These are phyloP conservation scores for Eilema caniola DNA, from an alignment of 2,888 invertebrate genomes.

Conservation along the genomic window DNA sequence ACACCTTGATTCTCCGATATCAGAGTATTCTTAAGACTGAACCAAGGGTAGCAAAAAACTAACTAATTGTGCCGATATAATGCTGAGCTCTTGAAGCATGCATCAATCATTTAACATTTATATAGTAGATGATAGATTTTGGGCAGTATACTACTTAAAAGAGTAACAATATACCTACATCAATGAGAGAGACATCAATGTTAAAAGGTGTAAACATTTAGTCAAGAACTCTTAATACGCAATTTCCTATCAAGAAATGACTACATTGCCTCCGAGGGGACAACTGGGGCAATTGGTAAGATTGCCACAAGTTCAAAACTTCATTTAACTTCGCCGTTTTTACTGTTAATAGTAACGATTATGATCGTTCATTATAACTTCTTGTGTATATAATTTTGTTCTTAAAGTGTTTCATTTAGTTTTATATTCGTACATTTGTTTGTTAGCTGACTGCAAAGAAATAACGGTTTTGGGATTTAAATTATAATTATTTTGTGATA, in stretches of 20 bases:
- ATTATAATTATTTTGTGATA: too few relatives aligned
- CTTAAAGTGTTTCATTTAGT: background rate
- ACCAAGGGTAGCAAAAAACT: too few relatives aligned
- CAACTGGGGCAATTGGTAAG: slow-evolving; percentile 13
- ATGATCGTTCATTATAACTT: slow-evolving; percentile 10
- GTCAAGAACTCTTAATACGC: background rate
- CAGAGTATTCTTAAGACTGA: too few relatives aligned
- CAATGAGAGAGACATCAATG: too few relatives aligned
- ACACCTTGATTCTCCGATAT: too few relatives aligned
- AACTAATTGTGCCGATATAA: too few relatives aligned
- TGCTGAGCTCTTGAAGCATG: too few relatives aligned
- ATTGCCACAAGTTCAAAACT: slow-evolving; percentile 25
- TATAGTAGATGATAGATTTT: too few relatives aligned
- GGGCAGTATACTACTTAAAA: background rate
- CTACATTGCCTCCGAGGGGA: background rate
- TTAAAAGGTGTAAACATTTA: background rate
- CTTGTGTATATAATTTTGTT: slow-evolving; percentile 9
- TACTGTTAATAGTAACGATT: slow-evolving; percentile 13
- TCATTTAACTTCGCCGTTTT: slow-evolving; percentile 29
- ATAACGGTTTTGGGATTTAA: background rate
- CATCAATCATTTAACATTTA: too few relatives aligned
- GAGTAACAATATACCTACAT: too few relatives aligned
- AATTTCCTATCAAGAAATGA: background rate
- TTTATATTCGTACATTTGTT: background rate
- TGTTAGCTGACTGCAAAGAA: background rate